phyloP scores from a whole-genome alignment of 2,888 invertebrate species.

The Drosophila austrosaltans region DNA sequence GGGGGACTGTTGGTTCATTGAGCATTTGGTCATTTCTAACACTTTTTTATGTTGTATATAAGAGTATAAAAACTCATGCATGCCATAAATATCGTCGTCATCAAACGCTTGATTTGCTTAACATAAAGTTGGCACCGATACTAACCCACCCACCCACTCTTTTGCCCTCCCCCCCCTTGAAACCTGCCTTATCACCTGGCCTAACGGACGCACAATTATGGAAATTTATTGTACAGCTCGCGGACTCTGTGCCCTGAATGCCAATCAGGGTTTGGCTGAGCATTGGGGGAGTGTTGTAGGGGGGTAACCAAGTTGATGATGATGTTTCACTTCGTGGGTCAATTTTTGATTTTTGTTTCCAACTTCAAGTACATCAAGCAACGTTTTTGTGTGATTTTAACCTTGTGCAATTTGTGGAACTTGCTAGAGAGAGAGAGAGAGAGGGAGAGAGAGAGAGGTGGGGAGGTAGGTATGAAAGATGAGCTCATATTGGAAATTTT shows the following conservation, averaged over 20 bases:
- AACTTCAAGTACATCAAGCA: conserved; percentile 34
- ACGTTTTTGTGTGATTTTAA: conserved; percentile 33
- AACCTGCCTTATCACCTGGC: conserved; percentile 2
- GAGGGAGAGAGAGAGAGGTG: background rate
- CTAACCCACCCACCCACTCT: background rate
- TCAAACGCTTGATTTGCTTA: conserved; percentile 66
- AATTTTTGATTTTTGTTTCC: conserved; percentile 33
- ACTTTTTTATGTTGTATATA: conserved; percentile 22
- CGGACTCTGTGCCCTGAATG: conserved; percentile 57
- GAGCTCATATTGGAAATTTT: conserved; percentile 41
- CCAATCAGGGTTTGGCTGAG: conserved; percentile 51
- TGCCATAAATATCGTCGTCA: conserved; percentile 58
- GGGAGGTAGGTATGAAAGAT: conserved; percentile 12
- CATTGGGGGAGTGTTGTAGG: too few relatives aligned
- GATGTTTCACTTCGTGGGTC: conserved; percentile 44
- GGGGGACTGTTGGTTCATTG: background rate
- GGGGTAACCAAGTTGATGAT: conserved; percentile 2
- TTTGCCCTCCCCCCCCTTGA: background rate
- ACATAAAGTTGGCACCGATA: conserved; percentile 39
- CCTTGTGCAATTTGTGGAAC: conserved; percentile 45
- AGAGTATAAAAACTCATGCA: conserved; percentile 59
- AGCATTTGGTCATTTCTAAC: conserved; percentile 25
- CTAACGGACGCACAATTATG: conserved; percentile 74
- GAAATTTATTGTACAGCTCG: conserved; percentile 73
- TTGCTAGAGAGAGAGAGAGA: background rate